Evolutionary conservation across 2,113 vertebrate species (phyloP), one percentile per base, ranked within the genome.

Genomic region (Microtus richardsoni): DNA sequence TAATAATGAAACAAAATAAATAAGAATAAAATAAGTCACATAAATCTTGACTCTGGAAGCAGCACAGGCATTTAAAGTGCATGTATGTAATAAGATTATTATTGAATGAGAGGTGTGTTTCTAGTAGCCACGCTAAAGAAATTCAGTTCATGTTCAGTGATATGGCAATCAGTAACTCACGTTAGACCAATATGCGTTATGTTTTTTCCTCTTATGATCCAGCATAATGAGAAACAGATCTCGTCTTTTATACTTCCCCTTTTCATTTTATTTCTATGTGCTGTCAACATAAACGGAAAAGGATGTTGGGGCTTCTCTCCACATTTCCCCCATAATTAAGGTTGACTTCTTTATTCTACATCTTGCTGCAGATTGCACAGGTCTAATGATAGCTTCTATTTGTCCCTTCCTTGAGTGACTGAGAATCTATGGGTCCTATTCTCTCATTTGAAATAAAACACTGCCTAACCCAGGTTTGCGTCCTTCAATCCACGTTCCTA

Each of bases 41-140:
- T 95, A 98, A 98, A 95, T 94, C 97, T 97, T 96, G 49, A 47
- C 60, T 96, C 22, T 97, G 95, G 95, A 97, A 96, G 93, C 86
- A 97, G 95, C 64, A 82, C 39, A 94, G 52, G n/a, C 95, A 83
- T 97, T 97, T 97, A 98, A 98, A 95, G 80, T n/a, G 71, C 89
- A 91, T 93, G 97, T 98, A 97, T 87, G 71, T 94, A 87, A 97
- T 58, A 79, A 97, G 96, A 84, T 85, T 94, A 74, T 95, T 94
- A 97, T 44, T 97, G 94, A 96, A 95, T 70, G 93, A 95, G 93
- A 39, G 70, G 95, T 89, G 73, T 49, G 75, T 44, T 98, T 97
- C 66, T 0, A 94, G 30, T 3, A 78, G 88, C 66, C 78, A 52
- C 5, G 71, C 91, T 96, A 93, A 84, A 95, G 60, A 94, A 97